These are phyloP conservation scores for Pygmarrhopalites habei DNA, from an alignment of 1,140 invertebrate genomes.

Conservation along the genomic window DNA sequence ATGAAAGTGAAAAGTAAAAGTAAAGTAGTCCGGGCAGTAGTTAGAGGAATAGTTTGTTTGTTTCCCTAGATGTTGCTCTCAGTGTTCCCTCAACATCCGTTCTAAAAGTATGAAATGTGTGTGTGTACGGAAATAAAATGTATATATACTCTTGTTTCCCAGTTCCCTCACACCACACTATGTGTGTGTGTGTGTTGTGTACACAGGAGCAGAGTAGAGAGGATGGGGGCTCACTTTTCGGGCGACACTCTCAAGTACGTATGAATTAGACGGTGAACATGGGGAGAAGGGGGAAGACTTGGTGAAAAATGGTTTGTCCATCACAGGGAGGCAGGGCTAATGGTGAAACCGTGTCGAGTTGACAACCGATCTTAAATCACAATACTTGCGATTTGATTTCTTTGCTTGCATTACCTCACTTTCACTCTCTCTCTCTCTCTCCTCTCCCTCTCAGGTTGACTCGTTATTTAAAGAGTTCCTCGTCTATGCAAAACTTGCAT, in stretches of 20 bases:
- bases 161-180: background rate
- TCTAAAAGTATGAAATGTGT: too few relatives aligned
- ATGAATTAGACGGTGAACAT: too few relatives aligned
- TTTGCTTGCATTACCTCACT: constrained; percentile 25
- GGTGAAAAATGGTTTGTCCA: constrained; percentile 39
- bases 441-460: constrained; percentile 15
- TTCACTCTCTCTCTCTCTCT: constrained; percentile 25
- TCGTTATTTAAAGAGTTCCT: too few relatives aligned
- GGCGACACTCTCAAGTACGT: too few relatives aligned
- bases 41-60: too few relatives aligned
- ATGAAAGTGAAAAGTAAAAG: too few relatives aligned
- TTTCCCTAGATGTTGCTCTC: too few relatives aligned
- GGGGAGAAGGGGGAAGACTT: constrained; percentile 30
- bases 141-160: too few relatives aligned
- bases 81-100: too few relatives aligned
- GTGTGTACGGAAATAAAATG: too few relatives aligned
- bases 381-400: constrained; percentile 37
- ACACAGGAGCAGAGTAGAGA: constrained; percentile 4
- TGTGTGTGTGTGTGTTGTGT: background rate
- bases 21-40: too few relatives aligned
- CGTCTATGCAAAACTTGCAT: background rate
- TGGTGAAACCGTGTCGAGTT: constrained; percentile 37
- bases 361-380: constrained; percentile 39
- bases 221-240: constrained; percentile 28
- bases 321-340: constrained; percentile 36